Base-by-base conservation (phyloP, 2,797 vertebrate species). In the Phyllotis vaccarum region DNA sequence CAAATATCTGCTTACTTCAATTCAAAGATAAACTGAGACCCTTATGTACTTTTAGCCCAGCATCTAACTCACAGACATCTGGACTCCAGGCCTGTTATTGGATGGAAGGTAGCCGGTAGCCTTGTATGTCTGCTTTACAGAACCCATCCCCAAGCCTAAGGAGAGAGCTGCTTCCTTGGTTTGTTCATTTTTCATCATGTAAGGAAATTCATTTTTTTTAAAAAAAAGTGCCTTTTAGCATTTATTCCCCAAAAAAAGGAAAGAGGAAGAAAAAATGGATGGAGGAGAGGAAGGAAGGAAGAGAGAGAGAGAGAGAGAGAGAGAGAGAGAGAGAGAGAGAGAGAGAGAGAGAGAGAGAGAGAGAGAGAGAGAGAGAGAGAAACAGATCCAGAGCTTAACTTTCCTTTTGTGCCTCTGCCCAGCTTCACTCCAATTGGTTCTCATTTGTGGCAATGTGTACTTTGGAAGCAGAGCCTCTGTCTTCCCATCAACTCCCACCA, bases 401-500 rank as follows among this genome's bases (percentile, higher is more conserved):
- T 86, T 97, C 95, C 93, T 66, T 93, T 83, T 70, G 90, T 96
- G 90, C 70, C 86, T 97, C 96, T 97, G 91, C 97, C 98, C 97
- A 92, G 76, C 97, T 95, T 74, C 88, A 74, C 96, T 95, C 54
- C 95, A 98, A 97, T 98, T 98, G 95, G 97, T 98, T 97, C 94
- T 98, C 98, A 98, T 99, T 98, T 98, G 98, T 97, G 96, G 93
- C 87, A 87, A 62, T 96, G 96, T 98, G 95, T 97, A 93, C 95
- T 97, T 98, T 98, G 98, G 97, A 98, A 98, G 14, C 76, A 14
- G 97, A 99, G 96, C 95, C 97, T 90, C 60, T 21, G 76, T 95
- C 98, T 98, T 98, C 96, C 97, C 86, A 82, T 89, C 92, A 98
- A 98, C 94, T 97, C 95, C 86, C 22, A 81, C 97, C 98, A 98